Conservation (phyloP, 2,888 invertebrate genomes). For the Actias luna region DNA sequence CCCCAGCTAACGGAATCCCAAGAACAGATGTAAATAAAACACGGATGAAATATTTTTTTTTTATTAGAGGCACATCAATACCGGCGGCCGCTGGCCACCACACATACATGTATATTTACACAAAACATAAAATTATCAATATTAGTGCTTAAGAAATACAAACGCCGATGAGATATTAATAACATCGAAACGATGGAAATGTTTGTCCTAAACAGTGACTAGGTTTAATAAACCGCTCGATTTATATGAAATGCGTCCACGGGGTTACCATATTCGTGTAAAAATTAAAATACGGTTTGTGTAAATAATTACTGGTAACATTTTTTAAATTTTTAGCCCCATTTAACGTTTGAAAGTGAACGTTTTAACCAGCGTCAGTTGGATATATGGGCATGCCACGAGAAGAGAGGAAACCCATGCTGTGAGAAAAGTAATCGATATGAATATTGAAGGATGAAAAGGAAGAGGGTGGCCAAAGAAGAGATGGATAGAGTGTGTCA, state of each 20-base stretch:
- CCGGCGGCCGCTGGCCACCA: constrained; percentile 48
- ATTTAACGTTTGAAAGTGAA: no score
- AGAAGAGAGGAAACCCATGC: no score
- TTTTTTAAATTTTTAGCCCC: no score
- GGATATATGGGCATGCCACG: no score
- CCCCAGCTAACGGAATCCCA: no score
- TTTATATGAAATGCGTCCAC: constrained; percentile 47
- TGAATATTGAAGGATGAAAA: no score
- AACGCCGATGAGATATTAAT: constrained; percentile 42
- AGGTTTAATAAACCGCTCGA: constrained; percentile 37
- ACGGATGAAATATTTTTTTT: constrained; percentile 54
- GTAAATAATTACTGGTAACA: constrained; percentile 23
- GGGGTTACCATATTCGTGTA: constrained; percentile 31
- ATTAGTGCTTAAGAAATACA: constrained; percentile 40
- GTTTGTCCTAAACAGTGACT: constrained; percentile 60
- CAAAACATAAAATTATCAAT: constrained; percentile 26
- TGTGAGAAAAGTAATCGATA: no score
- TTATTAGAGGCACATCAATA: constrained; percentile 78
- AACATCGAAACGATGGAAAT: constrained; percentile 42
- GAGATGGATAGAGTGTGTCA: no score
- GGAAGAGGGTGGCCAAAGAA: no score
- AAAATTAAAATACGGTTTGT: constrained; percentile 26
- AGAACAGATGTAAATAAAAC: neutral
- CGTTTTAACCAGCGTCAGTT: no score
- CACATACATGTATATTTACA: constrained; percentile 48